Evolutionary conservation across 2,113 vertebrate species (phyloP), one percentile per base, ranked within the genome.

Genomic region (Eolophus roseicapilla): DNA sequence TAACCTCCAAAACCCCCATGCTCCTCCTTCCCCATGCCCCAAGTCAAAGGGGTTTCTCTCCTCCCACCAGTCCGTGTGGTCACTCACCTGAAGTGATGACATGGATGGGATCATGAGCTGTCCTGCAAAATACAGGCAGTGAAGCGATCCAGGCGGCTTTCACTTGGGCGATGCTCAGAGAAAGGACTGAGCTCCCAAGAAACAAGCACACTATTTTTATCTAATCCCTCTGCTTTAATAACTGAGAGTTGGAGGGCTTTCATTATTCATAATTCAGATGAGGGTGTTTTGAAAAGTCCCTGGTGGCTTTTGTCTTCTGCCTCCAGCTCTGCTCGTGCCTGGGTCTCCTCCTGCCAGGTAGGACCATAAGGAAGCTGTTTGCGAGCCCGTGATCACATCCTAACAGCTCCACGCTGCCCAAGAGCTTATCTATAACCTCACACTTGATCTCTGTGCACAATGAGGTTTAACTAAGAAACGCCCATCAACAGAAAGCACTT

Each of bases 241-340:
- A 92, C 82, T 80, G 93, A 77, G 90, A 95, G 93, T 92, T 96
- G 96, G 94, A 96, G 96, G 92, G 89, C 84, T 92, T 92, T 96
- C 77, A 75, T 92, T 94, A 89, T 93, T 92, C 33, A 29, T 96
- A 92, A 96, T 94, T 95, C 91, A 88, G 74, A 92, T 76, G 92
- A 93, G 80, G 93, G 83, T 92, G 92, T 78, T 86, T 78, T 76
- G 37, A 85, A 81, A 78, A 90, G 82, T 86, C 88, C 78, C 83
- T 86, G 63, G 95, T 95, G 90, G 91, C 82, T 87, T 96, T 79
- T 88, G 75, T 80, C 86, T 96, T 88, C 94, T 96, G 88, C 86
- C 92, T 95, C 59, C 24, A 8, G 65, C 78, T 82, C 53, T 69
- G 41, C 57, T 95, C 5, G 3, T 0, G 35, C 63, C 80, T 82